Evolutionary conservation across 2,888 invertebrate genomes (phyloP).

Genomic region (Hydropsyche betteni): DNA sequence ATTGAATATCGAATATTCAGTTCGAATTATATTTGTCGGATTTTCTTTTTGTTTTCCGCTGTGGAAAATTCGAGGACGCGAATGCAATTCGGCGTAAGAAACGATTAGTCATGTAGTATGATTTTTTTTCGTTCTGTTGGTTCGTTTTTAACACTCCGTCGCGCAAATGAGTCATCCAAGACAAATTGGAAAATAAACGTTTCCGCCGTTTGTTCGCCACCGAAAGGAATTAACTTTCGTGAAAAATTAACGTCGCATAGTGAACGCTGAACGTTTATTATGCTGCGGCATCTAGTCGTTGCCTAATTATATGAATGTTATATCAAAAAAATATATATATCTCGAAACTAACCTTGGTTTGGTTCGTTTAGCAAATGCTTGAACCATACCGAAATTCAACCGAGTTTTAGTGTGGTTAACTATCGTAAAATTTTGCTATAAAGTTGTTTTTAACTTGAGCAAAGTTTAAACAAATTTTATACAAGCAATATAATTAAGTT

Average conservation of each 20-base stretch:
- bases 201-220: constrained; percentile 29
- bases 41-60: not conserved
- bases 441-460: not conserved
- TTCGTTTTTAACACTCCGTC: constrained; percentile 25
- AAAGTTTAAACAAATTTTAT: not conserved
- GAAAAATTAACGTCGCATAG: constrained; percentile 15
- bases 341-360: too few species aligned
- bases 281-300: too few species aligned
- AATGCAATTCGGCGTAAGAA: not conserved
- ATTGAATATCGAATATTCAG: not conserved
- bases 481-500: too few species aligned
- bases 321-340: too few species aligned
- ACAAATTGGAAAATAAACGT: constrained; percentile 30
- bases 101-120: constrained; percentile 18
- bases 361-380: too few species aligned
- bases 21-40: not conserved
- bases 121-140: not conserved
- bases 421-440: constrained; percentile 3
- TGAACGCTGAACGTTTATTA: too few species aligned
- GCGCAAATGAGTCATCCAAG: constrained; percentile 33
- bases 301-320: too few species aligned
- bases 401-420: not conserved
- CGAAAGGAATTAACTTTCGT: constrained; percentile 16
- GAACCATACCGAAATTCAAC: not conserved
- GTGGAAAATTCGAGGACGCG: constrained; percentile 2